phyloP scores from a whole-genome alignment of 2,888 invertebrate species.

The Schizotus pectinicornis region DNA sequence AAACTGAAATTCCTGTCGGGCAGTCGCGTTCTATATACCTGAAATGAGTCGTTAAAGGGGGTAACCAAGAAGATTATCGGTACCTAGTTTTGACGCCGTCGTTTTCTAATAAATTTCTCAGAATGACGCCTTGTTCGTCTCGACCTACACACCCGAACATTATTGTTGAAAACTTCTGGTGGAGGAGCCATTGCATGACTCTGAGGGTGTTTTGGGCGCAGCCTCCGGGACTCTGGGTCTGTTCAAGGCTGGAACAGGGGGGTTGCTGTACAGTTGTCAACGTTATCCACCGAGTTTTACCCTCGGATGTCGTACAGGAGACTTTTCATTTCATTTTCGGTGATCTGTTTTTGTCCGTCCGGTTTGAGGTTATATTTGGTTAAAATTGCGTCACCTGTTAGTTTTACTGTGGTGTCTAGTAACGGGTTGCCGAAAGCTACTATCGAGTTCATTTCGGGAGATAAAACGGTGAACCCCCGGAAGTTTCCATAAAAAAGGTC shows the following conservation, averaged over 20 bases:
- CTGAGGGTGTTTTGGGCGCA: conserved; percentile 61
- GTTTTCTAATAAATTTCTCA: conserved; percentile 54
- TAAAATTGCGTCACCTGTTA: conserved; percentile 46
- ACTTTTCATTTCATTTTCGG: conserved; percentile 42
- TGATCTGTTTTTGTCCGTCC: conserved; percentile 56
- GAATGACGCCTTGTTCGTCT: conserved; percentile 57
- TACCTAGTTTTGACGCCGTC: conserved; percentile 58
- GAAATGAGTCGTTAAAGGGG: conserved; percentile 14
- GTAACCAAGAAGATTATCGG: conserved; percentile 2
- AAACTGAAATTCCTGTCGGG: conserved; percentile 62
- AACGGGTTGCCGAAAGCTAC: conserved; percentile 59
- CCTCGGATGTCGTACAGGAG: conserved; percentile 47
- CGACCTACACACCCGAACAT: conserved; percentile 64
- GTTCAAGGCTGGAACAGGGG: conserved; percentile 42
- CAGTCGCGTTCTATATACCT: conserved; percentile 50
- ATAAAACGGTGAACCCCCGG: conserved; percentile 10
- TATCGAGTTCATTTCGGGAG: conserved; percentile 44
- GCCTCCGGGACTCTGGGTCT: conserved; percentile 55
- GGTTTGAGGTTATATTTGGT: conserved; percentile 53
- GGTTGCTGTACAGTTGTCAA: not conserved
- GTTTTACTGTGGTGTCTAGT: conserved; percentile 54
- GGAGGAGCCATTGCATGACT: conserved; percentile 57
- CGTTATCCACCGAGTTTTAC: conserved; percentile 30
- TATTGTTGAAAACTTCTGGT: conserved; percentile 39
- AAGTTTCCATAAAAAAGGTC: not conserved